A percentile compares a stretch with the other conserved stretches of the same genome.
Evolutionary conservation across 2,113 vertebrate genomes (phyloP).

Genomic region (Phylloscopus trochiloides): DNA sequence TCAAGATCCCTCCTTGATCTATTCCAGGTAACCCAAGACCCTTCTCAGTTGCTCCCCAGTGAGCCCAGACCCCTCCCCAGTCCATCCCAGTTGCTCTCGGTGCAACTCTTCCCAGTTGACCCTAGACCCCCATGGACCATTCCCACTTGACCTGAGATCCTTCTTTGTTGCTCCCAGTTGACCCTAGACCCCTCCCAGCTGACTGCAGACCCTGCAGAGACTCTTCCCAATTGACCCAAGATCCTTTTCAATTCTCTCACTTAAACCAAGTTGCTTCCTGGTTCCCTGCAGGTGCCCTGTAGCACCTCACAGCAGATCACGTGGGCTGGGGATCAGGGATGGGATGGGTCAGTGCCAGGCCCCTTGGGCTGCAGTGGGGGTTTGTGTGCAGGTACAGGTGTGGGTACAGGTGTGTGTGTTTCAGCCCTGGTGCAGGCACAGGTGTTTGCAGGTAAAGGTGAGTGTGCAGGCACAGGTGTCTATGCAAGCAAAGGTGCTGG

Average conservation of each 20-base stretch:
- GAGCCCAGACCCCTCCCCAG: not conserved
- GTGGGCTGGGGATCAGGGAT: not conserved
- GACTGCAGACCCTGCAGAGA: not conserved
- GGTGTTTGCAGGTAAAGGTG: not conserved
- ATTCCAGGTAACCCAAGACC: not conserved
- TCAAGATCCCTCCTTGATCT: not conserved
- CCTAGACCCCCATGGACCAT: not conserved
- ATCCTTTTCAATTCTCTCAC: not conserved
- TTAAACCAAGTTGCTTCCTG: not conserved
- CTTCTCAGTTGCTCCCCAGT: not conserved
- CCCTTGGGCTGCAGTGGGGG: not conserved
- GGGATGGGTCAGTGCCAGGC: not conserved
- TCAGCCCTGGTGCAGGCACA: no score
- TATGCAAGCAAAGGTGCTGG: not conserved
- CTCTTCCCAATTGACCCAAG: not conserved
- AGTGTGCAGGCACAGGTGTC: not conserved
- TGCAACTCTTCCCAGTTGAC: not conserved
- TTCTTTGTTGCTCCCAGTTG: not conserved
- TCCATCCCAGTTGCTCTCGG: not conserved
- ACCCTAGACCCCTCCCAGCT: not conserved
- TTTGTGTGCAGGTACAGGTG: not conserved
- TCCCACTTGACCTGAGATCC: not conserved
- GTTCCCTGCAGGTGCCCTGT: not conserved
- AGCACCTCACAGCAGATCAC: not conserved
- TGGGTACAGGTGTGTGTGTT: not conserved